A percentile compares a stretch with the other conserved stretches of the same genome.
Evolutionary conservation across 2,113 vertebrate genomes (phyloP).

Genomic region (Calidris pygmaea): DNA sequence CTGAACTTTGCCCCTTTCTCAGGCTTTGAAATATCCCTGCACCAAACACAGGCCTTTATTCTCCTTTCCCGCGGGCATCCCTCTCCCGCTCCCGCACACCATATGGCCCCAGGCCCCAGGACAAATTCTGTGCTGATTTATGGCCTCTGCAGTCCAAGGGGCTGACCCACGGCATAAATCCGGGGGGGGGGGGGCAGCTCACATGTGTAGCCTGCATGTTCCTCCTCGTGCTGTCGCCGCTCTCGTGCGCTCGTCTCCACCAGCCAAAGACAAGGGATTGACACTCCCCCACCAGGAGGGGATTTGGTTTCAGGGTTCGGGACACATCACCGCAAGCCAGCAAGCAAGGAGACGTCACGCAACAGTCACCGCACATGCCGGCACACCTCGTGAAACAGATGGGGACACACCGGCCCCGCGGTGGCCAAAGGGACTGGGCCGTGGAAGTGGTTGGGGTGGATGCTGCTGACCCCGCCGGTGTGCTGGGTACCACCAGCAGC

Average conservation of each 20-base stretch:
- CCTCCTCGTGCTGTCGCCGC: not conserved
- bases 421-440: accelerated
- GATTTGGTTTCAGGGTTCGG: not conserved
- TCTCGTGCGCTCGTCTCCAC: accelerated
- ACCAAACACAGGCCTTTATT: not conserved
- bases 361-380: accelerated
- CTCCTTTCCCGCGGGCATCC: not conserved
- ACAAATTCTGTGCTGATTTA: constrained; percentile 36
- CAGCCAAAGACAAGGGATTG: not conserved
- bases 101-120: constrained; percentile 23
- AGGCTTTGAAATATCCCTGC: constrained; percentile 43
- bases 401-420: accelerated
- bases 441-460: not conserved
- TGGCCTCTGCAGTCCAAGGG: not conserved
- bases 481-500: accelerated
- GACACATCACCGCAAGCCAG: not conserved
- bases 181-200: not conserved
- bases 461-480: not conserved
- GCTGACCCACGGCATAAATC: not conserved
- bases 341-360: accelerated
- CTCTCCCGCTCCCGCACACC: not conserved
- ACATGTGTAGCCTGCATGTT: not conserved
- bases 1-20: constrained; percentile 61
- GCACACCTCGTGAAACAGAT: not conserved
- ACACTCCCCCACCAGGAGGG: not conserved